Conservation (phyloP, 2,888 invertebrate genomes). For the Anticlea derivata region DNA sequence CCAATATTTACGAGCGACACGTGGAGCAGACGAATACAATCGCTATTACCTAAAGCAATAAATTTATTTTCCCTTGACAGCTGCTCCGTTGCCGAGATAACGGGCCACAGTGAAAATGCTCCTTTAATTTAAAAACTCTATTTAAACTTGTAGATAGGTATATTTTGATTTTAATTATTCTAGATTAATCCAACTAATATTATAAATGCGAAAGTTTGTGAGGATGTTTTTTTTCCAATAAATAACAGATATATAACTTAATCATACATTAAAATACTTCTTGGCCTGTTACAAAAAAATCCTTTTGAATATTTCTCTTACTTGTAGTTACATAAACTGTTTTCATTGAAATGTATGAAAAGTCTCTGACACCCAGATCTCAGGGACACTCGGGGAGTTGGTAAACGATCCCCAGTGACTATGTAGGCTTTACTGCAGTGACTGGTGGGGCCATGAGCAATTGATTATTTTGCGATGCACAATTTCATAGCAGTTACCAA, state of each 20-base stretch:
- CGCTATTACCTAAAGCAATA: slow-evolving; percentile 27
- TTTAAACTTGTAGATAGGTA: slow-evolving; percentile 14
- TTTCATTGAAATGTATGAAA: slow-evolving; percentile 7
- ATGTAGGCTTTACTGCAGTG: slow-evolving; percentile 31
- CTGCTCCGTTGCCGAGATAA: slow-evolving; percentile 24
- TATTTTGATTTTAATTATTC: neutral
- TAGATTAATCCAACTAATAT: no score
- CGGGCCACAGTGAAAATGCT: slow-evolving; percentile 21
- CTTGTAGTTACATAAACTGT: slow-evolving; percentile 3
- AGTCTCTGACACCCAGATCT: slow-evolving; percentile 1
- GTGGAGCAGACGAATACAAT: slow-evolving; percentile 28
- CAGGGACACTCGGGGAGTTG: slow-evolving; percentile 3
- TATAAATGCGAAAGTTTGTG: no score
- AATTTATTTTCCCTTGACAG: slow-evolving; percentile 27
- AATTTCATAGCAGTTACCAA: no score
- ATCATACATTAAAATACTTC: no score
- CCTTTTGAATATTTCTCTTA: slow-evolving; percentile 6
- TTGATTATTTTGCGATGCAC: neutral
- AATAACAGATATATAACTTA: no score
- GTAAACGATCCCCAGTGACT: slow-evolving; percentile 31
- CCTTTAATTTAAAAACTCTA: slow-evolving; percentile 25
- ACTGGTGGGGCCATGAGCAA: slow-evolving; percentile 4
- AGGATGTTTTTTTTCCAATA: no score
- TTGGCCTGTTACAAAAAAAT: no score
- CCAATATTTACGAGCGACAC: slow-evolving; percentile 31